These are phyloP conservation scores for Aplodontia rufa DNA, from an alignment of 2,113 vertebrate genomes.

Conservation along the genomic window DNA sequence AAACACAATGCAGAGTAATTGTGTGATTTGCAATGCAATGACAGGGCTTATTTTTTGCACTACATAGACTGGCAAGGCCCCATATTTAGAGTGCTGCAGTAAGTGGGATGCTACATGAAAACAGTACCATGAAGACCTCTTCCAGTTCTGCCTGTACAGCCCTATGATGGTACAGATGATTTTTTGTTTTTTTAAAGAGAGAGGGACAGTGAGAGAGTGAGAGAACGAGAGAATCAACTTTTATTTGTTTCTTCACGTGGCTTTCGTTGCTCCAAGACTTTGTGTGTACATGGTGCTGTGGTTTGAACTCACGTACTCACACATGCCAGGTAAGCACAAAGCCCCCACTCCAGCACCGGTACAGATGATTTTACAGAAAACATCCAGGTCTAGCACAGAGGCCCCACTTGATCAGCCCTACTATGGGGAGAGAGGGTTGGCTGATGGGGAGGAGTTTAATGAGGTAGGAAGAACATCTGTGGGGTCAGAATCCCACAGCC, in stretches of 20 bases:
- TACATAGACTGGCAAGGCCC: background rate
- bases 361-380: background rate
- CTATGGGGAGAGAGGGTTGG: accelerated
- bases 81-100: background rate
- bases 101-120: background rate
- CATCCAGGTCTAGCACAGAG: background rate
- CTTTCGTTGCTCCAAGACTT: no score
- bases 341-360: no score
- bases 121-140: background rate
- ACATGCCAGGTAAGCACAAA: no score
- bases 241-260: no score
- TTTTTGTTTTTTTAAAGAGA: no score
- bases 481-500: background rate
- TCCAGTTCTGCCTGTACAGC: background rate
- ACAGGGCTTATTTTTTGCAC: background rate
- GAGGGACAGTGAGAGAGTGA: no score
- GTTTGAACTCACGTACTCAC: no score
- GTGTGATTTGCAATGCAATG: background rate
- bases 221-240: no score
- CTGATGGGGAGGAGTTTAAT: background rate
- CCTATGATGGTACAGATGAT: accelerated
- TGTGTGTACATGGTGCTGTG: no score
- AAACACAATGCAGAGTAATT: background rate
- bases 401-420: background rate
- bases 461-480: background rate